These are phyloP conservation scores for Chaetops frenatus DNA, from an alignment of 2,113 vertebrate genomes.

Conservation along the genomic window DNA sequence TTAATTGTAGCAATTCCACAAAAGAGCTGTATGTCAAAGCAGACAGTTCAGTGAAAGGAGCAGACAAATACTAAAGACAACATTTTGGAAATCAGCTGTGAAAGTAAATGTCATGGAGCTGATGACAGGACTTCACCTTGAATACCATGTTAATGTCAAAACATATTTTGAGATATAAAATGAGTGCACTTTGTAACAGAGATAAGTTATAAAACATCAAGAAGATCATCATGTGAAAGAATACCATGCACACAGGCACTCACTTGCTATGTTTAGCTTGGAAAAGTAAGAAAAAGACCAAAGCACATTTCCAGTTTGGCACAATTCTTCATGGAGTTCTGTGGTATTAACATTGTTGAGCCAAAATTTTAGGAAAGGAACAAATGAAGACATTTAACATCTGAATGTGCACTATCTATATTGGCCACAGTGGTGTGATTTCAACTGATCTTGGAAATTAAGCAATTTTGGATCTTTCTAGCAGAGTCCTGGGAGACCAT, in stretches of 20 bases:
- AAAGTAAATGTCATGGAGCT: not conserved
- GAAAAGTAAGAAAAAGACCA: not conserved
- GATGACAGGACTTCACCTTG: not conserved
- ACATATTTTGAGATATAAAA: not conserved
- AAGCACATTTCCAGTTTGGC: not conserved
- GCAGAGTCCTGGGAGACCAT: not conserved
- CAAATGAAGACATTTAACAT: not conserved
- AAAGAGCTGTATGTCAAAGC: not conserved
- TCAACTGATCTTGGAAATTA: not conserved
- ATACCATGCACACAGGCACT: not conserved
- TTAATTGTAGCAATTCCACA: not conserved
- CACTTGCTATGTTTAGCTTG: not conserved
- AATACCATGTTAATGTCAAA: not conserved
- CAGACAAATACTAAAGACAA: not conserved
- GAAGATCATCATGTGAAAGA: not conserved
- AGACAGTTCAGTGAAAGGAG: not conserved
- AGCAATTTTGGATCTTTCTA: not conserved
- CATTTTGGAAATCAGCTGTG: not conserved
- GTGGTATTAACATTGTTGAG: not conserved
- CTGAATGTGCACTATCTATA: fast-evolving
- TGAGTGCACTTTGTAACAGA: not conserved
- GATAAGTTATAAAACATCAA: not conserved
- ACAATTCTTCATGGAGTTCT: not conserved
- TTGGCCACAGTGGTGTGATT: not conserved
- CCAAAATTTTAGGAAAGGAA: not conserved